Evolutionary conservation across 2,888 invertebrate genomes (phyloP).

Genomic region (Idaea dimidiata): DNA sequence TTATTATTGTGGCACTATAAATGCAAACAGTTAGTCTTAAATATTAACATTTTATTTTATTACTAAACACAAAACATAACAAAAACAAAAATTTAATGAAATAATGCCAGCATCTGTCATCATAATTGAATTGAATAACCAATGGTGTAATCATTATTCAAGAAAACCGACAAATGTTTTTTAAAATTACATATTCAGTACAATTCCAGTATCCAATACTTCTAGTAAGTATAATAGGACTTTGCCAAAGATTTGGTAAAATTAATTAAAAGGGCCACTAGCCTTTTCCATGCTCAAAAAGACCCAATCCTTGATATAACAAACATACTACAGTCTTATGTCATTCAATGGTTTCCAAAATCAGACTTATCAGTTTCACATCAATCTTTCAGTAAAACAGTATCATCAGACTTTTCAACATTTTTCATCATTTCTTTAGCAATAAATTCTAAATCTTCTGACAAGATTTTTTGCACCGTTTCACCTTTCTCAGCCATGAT

Average conservation of each 20-base stretch:
- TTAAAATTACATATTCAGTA: too few relatives aligned
- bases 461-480: conserved; percentile 82
- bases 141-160: too few relatives aligned
- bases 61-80: conserved; percentile 2
- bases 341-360: neutral
- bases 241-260: too few relatives aligned
- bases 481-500: conserved; percentile 94
- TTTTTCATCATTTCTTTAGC: conserved; percentile 56
- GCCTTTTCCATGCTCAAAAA: neutral
- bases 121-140: neutral
- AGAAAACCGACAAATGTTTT: too few relatives aligned
- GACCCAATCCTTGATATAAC: neutral
- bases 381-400: conserved; percentile 29
- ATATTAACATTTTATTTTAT: conserved; percentile 6
- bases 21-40: conserved; percentile 5
- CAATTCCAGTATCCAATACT: too few relatives aligned
- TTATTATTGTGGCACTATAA: neutral
- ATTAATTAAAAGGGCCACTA: too few relatives aligned
- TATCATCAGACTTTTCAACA: conserved; percentile 37
- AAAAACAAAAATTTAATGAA: neutral
- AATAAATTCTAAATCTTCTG: conserved; percentile 72
- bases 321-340: neutral
- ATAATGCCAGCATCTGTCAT: neutral
- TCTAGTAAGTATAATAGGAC: too few relatives aligned
- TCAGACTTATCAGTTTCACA: conserved; percentile 14